phyloP scores from a whole-genome alignment of 2,888 invertebrate species.

The Drosophila monieri region DNA sequence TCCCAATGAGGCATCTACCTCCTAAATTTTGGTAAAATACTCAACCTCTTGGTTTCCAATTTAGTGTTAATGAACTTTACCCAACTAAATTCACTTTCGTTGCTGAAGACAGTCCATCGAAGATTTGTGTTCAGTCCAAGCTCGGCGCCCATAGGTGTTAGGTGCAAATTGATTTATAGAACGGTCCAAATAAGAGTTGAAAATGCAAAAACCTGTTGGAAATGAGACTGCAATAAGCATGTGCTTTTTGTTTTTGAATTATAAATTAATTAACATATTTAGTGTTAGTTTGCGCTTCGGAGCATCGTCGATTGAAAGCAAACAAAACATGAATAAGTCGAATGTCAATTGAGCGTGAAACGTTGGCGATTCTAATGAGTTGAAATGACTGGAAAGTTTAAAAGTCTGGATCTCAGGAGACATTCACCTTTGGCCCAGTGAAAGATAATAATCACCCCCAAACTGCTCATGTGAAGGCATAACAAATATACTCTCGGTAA shows the following conservation, averaged over 20 bases:
- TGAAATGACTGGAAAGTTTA: constrained; percentile 18
- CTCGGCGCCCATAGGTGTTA: constrained; percentile 19
- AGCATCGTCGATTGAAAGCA: constrained; percentile 24
- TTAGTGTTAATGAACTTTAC: constrained; percentile 65
- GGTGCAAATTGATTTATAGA: constrained; percentile 53
- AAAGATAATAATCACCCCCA: background rate
- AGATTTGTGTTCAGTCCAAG: constrained; percentile 2
- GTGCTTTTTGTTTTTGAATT: constrained; percentile 21
- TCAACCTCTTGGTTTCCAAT: constrained; percentile 2
- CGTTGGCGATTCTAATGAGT: constrained; percentile 23
- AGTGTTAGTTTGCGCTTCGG: constrained; percentile 14
- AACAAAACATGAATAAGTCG: constrained; percentile 19
- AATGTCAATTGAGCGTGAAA: constrained; percentile 17
- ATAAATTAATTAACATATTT: constrained; percentile 44
- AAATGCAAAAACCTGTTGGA: constrained; percentile 30
- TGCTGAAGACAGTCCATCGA: constrained; percentile 3
- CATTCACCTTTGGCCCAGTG: constrained; percentile 8
- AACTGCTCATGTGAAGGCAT: too few species aligned
- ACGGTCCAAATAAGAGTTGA: constrained; percentile 14
- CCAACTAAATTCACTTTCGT: constrained; percentile 46
- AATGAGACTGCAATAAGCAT: constrained; percentile 26
- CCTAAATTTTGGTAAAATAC: constrained; percentile 1
- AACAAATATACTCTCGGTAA: background rate
- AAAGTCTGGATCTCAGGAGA: background rate
- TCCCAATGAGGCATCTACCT: constrained; percentile 15